These are phyloP conservation scores for Eupithecia insigniata DNA, from an alignment of 2,888 invertebrate genomes.

Conservation along the genomic window DNA sequence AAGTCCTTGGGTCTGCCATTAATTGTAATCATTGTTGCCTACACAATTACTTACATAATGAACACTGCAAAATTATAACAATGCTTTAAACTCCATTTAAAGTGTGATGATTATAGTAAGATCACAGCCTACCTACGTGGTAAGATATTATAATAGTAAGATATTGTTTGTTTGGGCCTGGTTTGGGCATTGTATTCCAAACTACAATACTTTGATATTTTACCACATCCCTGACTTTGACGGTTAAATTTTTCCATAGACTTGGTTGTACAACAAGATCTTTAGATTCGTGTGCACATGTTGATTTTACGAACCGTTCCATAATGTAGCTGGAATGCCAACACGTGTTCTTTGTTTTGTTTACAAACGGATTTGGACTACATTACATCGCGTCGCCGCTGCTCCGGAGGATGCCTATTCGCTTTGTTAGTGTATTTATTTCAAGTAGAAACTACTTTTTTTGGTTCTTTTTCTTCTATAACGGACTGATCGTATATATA, in stretches of 20 bases:
- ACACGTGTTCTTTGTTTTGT: slow-evolving; percentile 28
- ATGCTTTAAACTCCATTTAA: too few species aligned
- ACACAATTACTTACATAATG: background rate
- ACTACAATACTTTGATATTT: too few species aligned
- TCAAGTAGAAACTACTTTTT: background rate
- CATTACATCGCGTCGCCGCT: background rate
- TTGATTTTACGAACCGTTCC: background rate
- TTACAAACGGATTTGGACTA: slow-evolving; percentile 21
- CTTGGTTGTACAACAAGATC: background rate
- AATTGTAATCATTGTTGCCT: slow-evolving; percentile 1
- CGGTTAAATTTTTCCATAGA: background rate
- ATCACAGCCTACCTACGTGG: too few species aligned
- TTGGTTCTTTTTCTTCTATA: background rate
- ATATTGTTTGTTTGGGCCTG: too few species aligned
- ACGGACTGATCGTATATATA: background rate
- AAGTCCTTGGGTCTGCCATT: background rate
- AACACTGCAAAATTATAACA: slow-evolving; percentile 6
- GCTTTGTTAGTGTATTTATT: background rate
- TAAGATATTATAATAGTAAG: too few species aligned
- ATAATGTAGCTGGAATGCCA: background rate
- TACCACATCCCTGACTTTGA: too few species aligned
- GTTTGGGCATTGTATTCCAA: too few species aligned
- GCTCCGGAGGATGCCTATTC: background rate
- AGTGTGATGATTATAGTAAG: too few species aligned
- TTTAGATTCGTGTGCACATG: background rate